A percentile compares a stretch with the other conserved stretches of the same genome.
phyloP scores from a whole-genome alignment of 2,797 vertebrate species.

The Chaetodon trifasciatus region DNA sequence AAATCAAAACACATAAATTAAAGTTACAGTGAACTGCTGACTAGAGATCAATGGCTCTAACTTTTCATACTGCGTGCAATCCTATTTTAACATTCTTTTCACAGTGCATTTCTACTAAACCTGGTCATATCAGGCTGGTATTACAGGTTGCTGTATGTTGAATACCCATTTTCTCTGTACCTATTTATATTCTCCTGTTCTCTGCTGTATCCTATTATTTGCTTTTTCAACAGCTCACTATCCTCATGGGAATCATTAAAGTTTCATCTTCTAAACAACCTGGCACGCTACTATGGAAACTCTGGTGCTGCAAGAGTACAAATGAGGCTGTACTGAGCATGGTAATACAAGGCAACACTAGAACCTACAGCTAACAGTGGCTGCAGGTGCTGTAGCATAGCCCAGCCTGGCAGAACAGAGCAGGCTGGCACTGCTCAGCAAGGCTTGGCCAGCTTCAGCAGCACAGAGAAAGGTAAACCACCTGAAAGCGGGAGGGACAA shows the following conservation, averaged over 20 bases:
- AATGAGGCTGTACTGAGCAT: conserved; percentile 4
- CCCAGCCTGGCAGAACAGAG: conserved; percentile 31
- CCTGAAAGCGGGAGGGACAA: conserved; percentile 65
- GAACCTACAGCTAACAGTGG: conserved; percentile 26
- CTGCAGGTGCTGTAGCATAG: conserved; percentile 23
- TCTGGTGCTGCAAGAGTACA: conserved; percentile 21
- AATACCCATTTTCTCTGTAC: not conserved
- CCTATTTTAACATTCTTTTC: not conserved
- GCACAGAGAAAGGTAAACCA: conserved; percentile 70
- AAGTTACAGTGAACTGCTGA: not conserved
- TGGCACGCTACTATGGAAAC: conserved; percentile 60
- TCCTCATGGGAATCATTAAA: conserved; percentile 55
- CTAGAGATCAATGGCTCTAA: not conserved
- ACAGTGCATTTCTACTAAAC: not conserved
- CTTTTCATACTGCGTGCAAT: not conserved
- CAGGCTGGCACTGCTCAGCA: conserved; percentile 64
- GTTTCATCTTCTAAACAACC: conserved; percentile 52
- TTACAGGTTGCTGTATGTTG: not conserved
- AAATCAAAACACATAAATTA: not conserved
- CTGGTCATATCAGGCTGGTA: not conserved
- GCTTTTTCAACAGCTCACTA: conserved; percentile 26
- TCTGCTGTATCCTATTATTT: conserved; percentile 39
- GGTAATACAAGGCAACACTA: conserved; percentile 23
- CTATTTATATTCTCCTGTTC: conserved; percentile 29
- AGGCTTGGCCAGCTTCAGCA: conserved; percentile 37